These are phyloP conservation scores for Pyralis farinalis DNA, from an alignment of 2,888 invertebrate species.

Conservation along the genomic window DNA sequence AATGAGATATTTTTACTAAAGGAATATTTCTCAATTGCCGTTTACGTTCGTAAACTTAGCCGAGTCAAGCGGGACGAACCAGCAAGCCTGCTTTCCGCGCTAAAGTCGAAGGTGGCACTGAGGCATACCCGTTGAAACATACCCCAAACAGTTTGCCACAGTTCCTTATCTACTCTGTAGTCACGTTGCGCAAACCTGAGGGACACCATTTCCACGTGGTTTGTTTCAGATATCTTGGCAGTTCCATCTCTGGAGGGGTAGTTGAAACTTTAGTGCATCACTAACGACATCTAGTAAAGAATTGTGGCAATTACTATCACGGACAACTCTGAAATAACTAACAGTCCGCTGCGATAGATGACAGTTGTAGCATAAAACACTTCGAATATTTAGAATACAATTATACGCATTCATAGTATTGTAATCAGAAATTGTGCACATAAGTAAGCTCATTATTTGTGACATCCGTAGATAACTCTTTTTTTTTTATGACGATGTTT, in stretches of 20 bases:
- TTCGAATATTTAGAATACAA: too few relatives aligned
- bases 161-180: slow-evolving; percentile 51
- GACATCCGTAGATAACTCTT: too few relatives aligned
- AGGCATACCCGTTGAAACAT: slow-evolving; percentile 43
- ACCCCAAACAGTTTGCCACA: slow-evolving; percentile 53
- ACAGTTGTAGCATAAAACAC: too few relatives aligned
- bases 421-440: too few relatives aligned
- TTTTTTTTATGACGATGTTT: too few relatives aligned
- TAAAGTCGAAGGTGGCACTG: slow-evolving; percentile 60
- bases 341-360: too few relatives aligned
- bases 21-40: slow-evolving; percentile 23
- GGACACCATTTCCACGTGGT: slow-evolving; percentile 58
- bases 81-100: slow-evolving; percentile 33
- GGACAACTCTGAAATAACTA: too few relatives aligned
- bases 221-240: slow-evolving; percentile 25
- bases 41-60: slow-evolving; percentile 53
- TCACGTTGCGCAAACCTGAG: slow-evolving; percentile 62
- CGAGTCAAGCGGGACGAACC: slow-evolving; percentile 19
- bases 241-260: slow-evolving; percentile 37
- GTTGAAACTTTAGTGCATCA: slow-evolving; percentile 9
- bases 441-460: too few relatives aligned
- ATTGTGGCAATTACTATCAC: too few relatives aligned
- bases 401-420: too few relatives aligned
- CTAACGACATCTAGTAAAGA: slow-evolving; percentile 26
- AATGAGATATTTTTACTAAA: slow-evolving; percentile 9